These are phyloP conservation scores for Cantharis rustica DNA, from an alignment of 2,888 invertebrate species.

Conservation along the genomic window DNA sequence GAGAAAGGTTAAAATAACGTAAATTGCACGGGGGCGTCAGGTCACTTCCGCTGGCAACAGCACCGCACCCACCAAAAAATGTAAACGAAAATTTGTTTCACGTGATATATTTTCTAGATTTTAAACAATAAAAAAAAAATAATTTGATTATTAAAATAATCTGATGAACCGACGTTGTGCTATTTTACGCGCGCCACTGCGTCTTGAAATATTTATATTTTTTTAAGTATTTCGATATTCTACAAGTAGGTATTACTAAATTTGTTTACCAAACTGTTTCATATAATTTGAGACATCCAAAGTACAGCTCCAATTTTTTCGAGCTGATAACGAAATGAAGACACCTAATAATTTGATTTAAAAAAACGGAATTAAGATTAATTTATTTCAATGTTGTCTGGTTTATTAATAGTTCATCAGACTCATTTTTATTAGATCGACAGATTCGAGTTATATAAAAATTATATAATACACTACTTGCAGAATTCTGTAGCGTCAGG, in stretches of 20 bases:
- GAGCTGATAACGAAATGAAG: background rate
- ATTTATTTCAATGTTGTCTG: background rate
- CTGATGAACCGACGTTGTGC: too few species aligned
- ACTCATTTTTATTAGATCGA: background rate
- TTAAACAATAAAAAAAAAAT: too few species aligned
- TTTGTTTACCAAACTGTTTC: background rate
- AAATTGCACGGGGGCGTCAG: too few species aligned
- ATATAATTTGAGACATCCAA: background rate
- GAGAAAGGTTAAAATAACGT: too few species aligned
- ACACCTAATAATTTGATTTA: background rate
- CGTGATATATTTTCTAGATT: too few species aligned
- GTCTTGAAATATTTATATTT: background rate
- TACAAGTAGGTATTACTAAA: background rate
- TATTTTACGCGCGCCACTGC: background rate
- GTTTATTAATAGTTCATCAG: background rate
- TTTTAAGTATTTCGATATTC: background rate
- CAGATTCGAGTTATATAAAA: background rate
- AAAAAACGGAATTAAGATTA: background rate
- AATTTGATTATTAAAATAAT: too few species aligned
- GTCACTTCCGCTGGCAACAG: too few species aligned
- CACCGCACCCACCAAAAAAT: too few species aligned
- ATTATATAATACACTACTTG: background rate
- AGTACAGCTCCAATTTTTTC: background rate
- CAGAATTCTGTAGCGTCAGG: background rate
- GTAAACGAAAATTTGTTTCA: too few species aligned